phyloP scores from a whole-genome alignment of 35 echinoderm and acorn worm genomes.

The Apostichopus californicus region DNA sequence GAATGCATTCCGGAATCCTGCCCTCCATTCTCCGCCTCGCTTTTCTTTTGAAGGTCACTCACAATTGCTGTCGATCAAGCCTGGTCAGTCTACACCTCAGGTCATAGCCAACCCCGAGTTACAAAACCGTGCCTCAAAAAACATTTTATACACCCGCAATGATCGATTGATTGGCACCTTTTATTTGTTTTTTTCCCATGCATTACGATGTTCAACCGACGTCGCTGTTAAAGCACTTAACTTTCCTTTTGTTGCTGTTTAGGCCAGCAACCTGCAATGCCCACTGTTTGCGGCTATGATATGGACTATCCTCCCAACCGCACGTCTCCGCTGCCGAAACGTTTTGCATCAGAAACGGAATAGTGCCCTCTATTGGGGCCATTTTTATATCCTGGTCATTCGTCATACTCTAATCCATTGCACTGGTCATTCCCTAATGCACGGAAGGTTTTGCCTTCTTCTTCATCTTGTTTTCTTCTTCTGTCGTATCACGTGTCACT shows the following conservation, averaged over 20 bases:
- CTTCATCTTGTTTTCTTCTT: not conserved
- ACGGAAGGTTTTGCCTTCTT: not conserved
- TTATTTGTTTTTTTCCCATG: constrained; percentile 7
- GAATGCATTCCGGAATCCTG: not conserved
- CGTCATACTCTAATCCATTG: not conserved
- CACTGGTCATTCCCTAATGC: constrained; percentile 24
- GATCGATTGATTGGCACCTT: constrained; percentile 38
- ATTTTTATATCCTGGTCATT: not conserved
- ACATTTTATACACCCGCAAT: constrained; percentile 6
- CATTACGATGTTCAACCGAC: not conserved
- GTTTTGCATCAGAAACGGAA: not conserved
- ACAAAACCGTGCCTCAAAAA: constrained; percentile 6
- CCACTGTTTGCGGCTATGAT: not conserved
- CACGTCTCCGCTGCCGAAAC: not conserved
- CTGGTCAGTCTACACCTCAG: not conserved
- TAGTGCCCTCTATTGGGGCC: constrained; percentile 40
- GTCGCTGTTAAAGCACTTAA: constrained; percentile 19
- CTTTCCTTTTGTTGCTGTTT: constrained; percentile 7
- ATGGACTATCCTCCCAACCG: not conserved
- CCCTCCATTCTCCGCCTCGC: constrained; percentile 2
- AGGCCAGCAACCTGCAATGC: not conserved
- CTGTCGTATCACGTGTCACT: constrained; percentile 35
- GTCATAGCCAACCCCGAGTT: not conserved
- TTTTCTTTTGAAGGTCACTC: not conserved
- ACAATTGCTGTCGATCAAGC: constrained; percentile 28